Evolutionary conservation across 1,140 invertebrate genomes (phyloP).

Genomic region (Micrasema minimum): DNA sequence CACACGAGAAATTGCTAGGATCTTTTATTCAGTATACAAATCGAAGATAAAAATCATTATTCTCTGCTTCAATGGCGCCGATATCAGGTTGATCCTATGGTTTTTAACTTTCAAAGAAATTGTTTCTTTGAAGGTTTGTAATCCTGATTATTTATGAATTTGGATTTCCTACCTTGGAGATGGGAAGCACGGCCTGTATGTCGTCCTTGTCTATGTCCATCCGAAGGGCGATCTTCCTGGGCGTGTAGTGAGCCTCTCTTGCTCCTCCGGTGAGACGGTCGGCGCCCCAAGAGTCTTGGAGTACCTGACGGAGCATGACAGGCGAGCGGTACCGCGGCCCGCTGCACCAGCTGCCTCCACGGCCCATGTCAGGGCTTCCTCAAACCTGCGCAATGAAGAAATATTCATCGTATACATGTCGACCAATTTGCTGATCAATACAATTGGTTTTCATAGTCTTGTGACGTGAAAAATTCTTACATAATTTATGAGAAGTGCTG

Average conservation of each 20-base stretch:
- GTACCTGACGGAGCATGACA: slow-evolving; percentile 56
- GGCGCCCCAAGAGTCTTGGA: slow-evolving; percentile 60
- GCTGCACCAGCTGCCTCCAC: slow-evolving; percentile 87
- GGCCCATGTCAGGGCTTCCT: slow-evolving; percentile 91
- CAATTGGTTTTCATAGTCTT: too few relatives aligned
- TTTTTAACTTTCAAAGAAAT: too few relatives aligned
- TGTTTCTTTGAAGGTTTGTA: too few relatives aligned
- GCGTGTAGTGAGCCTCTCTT: slow-evolving; percentile 66
- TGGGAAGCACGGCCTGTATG: slow-evolving; percentile 92
- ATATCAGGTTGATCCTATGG: too few relatives aligned
- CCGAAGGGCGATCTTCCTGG: slow-evolving; percentile 81
- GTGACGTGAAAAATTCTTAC: too few relatives aligned
- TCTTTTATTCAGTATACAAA: too few relatives aligned
- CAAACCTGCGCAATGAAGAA: slow-evolving; percentile 69
- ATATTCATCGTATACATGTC: too few relatives aligned
- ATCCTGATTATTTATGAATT: too few relatives aligned
- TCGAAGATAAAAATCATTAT: too few relatives aligned
- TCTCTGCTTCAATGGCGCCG: too few relatives aligned
- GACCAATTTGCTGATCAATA: not conserved
- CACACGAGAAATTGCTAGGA: too few relatives aligned
- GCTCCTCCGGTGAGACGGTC: slow-evolving; percentile 59
- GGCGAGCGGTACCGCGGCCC: slow-evolving; percentile 58
- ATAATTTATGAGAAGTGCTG: too few relatives aligned
- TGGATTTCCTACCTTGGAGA: slow-evolving; percentile 91
- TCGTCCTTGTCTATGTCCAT: slow-evolving; percentile 94